These are phyloP conservation scores for Drosophila parvula DNA, from an alignment of 1,140 invertebrate genomes.

Conservation along the genomic window DNA sequence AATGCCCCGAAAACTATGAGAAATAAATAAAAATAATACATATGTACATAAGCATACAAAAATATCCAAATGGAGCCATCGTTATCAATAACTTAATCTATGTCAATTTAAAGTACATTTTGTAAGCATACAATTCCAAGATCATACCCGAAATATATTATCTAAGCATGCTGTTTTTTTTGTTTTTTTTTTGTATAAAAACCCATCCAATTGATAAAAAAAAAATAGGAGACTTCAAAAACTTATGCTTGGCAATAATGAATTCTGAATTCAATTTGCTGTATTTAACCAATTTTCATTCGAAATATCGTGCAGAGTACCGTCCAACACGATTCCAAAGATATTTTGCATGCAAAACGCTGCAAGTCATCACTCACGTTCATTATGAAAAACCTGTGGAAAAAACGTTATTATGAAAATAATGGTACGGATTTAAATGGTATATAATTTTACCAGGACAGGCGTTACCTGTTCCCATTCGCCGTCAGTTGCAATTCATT, in stretches of 20 bases:
- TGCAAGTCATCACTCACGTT: constrained; percentile 37
- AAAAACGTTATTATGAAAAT: constrained; percentile 27
- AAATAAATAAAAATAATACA: not conserved
- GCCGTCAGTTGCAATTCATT: not conserved
- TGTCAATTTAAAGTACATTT: not conserved
- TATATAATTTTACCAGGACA: constrained; percentile 11
- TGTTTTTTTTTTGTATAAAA: too few relatives aligned
- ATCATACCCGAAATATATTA: not conserved
- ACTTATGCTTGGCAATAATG: too few relatives aligned
- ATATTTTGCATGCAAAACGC: constrained; percentile 23
- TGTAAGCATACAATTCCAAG: not conserved
- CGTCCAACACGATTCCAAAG: constrained; percentile 21
- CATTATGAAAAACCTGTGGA: constrained; percentile 39
- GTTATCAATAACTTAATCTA: not conserved
- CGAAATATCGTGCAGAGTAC: constrained; percentile 4
- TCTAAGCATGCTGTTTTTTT: not conserved
- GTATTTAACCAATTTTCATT: not conserved
- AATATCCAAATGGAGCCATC: not conserved
- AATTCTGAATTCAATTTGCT: not conserved
- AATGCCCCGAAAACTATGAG: not conserved
- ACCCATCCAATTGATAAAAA: not conserved
- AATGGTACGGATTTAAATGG: constrained; percentile 2
- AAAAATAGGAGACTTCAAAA: not conserved
- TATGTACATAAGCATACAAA: not conserved
- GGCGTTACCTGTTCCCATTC: constrained; percentile 39